A percentile compares a stretch with the other conserved stretches of the same genome.
phyloP scores from a whole-genome alignment of 2,113 vertebrate genomes.

The Lepus europaeus region DNA sequence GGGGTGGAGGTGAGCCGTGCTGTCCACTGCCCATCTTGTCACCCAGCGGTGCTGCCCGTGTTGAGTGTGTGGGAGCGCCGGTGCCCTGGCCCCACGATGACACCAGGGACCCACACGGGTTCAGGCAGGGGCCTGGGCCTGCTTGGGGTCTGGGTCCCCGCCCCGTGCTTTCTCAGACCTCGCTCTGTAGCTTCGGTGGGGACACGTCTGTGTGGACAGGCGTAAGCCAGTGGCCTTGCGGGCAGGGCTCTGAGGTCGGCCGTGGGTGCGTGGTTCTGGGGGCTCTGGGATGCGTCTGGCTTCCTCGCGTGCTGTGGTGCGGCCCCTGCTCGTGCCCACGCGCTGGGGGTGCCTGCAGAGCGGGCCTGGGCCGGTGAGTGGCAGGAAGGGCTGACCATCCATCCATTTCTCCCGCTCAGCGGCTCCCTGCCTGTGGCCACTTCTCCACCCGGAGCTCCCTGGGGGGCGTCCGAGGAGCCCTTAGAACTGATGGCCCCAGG shows the following conservation, averaged over 20 bases:
- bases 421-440: no score
- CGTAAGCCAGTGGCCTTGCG: background rate
- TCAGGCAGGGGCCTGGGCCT: background rate
- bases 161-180: rapidly evolving
- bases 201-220: background rate
- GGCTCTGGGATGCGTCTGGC: background rate
- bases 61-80: no score
- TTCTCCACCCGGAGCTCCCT: background rate
- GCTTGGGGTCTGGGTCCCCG: background rate
- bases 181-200: background rate
- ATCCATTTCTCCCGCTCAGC: rapidly evolving
- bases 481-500: background rate
- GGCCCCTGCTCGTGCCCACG: background rate
- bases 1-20: background rate
- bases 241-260: background rate
- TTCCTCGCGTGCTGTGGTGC: rapidly evolving
- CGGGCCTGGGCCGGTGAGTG: no score
- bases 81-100: no score
- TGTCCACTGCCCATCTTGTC: background rate
- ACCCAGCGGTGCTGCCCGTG: no score
- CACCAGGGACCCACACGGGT: no score
- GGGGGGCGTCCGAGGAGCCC: no score
- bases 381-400: background rate
- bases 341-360: background rate
- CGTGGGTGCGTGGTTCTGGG: background rate